phyloP scores from a whole-genome alignment of 2,888 invertebrate genomes.

The Lutraria lutraria region DNA sequence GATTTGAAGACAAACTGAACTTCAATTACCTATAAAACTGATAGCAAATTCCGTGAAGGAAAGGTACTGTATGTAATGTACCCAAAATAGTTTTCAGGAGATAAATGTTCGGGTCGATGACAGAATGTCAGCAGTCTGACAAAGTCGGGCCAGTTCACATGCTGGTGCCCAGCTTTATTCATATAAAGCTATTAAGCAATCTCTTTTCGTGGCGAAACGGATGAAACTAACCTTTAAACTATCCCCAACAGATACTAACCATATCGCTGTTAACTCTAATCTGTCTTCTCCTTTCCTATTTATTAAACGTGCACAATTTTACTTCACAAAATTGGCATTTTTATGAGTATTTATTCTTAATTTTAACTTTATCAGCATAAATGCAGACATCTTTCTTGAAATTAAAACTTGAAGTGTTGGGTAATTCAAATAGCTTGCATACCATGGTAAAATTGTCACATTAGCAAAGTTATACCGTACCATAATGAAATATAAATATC shows the following conservation, averaged over 20 bases:
- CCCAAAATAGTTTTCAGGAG: neutral
- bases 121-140: neutral
- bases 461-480: neutral
- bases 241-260: neutral
- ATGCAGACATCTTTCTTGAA: neutral
- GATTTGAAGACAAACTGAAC: neutral
- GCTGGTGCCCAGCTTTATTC: neutral
- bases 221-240: neutral
- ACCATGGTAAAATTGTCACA: neutral
- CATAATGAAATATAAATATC: neutral
- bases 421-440: neutral
- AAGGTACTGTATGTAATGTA: neutral
- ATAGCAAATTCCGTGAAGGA: neutral
- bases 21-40: neutral
- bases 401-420: neutral
- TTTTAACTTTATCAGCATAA: neutral
- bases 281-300: neutral
- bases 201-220: neutral
- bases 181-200: no score
- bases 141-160: neutral
- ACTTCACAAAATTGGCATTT: conserved; percentile 35
- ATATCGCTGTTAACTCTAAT: neutral
- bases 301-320: conserved; percentile 11
- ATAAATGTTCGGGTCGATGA: neutral
- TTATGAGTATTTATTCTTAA: conserved; percentile 23